A percentile compares a stretch with the other conserved stretches of the same genome.
Conservation (phyloP, 2,113 vertebrate species). For the Scophthalmus maximus region DNA sequence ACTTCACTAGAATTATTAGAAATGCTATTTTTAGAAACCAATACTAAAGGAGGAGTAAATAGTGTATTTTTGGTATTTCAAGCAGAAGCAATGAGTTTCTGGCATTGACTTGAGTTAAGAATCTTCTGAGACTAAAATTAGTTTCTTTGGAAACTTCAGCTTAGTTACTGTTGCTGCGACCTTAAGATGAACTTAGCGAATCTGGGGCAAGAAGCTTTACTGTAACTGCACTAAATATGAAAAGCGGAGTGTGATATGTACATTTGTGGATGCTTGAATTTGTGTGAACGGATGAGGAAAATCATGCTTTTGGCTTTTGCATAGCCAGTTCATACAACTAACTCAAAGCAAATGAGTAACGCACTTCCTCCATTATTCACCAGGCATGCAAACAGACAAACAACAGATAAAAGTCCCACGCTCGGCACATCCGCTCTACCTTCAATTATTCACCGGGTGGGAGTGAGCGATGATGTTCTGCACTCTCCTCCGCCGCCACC, state of each 20-base stretch:
- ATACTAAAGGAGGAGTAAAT: neutral
- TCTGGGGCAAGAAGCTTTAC: slow-evolving; percentile 1
- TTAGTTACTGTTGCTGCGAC: neutral
- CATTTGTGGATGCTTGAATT: neutral
- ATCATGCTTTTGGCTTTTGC: too few species aligned
- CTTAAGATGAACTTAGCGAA: slow-evolving; percentile 17
- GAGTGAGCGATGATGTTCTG: slow-evolving; percentile 19
- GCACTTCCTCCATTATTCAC: slow-evolving; percentile 3
- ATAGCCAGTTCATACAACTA: neutral
- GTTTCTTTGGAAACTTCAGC: slow-evolving; percentile 9
- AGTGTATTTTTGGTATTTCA: neutral
- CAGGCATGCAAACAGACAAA: slow-evolving; percentile 24
- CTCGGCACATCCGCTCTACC: neutral
- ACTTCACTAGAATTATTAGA: too few species aligned
- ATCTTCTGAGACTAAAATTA: slow-evolving; percentile 17
- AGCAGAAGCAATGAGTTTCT: neutral
- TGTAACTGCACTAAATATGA: neutral
- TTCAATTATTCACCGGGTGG: slow-evolving; percentile 70
- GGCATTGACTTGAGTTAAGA: too few species aligned
- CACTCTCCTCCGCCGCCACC: slow-evolving; percentile 11
- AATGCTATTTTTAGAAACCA: too few species aligned
- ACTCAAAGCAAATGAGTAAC: slow-evolving; percentile 8
- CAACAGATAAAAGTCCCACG: neutral
- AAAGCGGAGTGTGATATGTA: neutral
- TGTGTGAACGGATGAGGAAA: too few species aligned